These are phyloP conservation scores for Marcusenius ussheri DNA, from an alignment of 2,113 vertebrate genomes.

Conservation along the genomic window DNA sequence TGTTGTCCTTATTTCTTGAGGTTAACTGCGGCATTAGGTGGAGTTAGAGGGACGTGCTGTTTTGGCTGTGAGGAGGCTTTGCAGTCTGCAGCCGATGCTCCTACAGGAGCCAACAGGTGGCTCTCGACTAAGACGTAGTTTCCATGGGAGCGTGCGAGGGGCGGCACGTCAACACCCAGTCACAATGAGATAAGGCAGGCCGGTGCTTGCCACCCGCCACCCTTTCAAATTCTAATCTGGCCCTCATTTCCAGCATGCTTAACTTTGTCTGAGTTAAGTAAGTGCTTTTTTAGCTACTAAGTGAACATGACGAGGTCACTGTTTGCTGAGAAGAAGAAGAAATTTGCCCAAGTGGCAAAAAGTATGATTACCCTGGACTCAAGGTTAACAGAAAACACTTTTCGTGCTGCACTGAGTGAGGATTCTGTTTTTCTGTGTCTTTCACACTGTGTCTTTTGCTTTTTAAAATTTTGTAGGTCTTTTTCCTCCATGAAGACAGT, in stretches of 20 bases:
- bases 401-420: not conserved
- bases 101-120: not conserved
- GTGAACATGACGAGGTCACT: not conserved
- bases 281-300: not conserved
- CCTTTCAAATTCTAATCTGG: not conserved
- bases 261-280: not conserved
- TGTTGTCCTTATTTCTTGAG: not conserved
- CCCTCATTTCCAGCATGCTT: not conserved
- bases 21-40: constrained; percentile 1
- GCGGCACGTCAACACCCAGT: not conserved
- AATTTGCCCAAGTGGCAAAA: not conserved
- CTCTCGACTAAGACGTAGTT: not conserved
- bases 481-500: not conserved
- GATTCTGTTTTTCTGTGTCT: not conserved
- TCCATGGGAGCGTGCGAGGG: not conserved
- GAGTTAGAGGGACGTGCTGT: not conserved
- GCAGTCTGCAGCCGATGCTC: not conserved
- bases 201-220: not conserved
- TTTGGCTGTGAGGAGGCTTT: constrained; percentile 5
- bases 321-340: not conserved
- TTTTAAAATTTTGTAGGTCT: not conserved
- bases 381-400: not conserved
- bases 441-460: not conserved
- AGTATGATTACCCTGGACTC: not conserved
- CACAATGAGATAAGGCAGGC: not conserved